Percentiles rank a stretch among this genome's conserved stretches.
Conservation (phyloP, 2,797 vertebrate species). For the Gallinago stenura region DNA sequence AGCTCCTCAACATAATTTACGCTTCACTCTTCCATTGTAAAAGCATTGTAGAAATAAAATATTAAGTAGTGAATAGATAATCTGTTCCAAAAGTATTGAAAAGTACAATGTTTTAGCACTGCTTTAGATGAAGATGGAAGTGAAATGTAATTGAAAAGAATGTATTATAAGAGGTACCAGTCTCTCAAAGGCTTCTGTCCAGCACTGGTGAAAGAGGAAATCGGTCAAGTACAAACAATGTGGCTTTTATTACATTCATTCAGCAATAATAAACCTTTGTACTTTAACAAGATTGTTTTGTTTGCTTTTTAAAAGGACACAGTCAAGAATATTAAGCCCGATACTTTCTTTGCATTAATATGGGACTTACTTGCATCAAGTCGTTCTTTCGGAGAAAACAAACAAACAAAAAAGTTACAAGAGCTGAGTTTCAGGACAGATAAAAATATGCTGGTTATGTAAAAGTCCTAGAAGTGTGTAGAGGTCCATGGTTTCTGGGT, state of each 20-base stretch:
- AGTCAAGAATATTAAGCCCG: conserved; percentile 20
- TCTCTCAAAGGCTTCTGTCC: conserved; percentile 9
- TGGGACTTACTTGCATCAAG: not conserved
- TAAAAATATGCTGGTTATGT: not conserved
- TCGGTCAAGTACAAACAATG: conserved; percentile 36
- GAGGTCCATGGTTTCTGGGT: not conserved
- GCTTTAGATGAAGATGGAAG: not conserved
- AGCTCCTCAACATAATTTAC: not conserved
- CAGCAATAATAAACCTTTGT: conserved; percentile 57
- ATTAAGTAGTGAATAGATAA: not conserved
- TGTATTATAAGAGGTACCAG: not conserved
- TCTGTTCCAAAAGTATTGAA: not conserved
- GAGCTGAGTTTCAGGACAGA: not conserved
- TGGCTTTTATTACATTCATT: conserved; percentile 34
- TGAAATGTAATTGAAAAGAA: not conserved
- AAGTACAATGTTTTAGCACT: not conserved
- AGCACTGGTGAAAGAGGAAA: conserved; percentile 34
- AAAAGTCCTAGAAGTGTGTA: not conserved
- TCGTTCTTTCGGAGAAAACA: not conserved
- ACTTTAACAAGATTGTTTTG: not conserved
- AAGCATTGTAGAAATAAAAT: not conserved
- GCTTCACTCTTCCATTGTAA: not conserved
- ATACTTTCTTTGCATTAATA: not conserved
- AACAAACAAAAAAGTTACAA: not conserved
- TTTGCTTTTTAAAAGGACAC: conserved; percentile 31